Evolutionary conservation across 2,113 vertebrate species (phyloP), one percentile per base, ranked within the genome.

Genomic region (Tor tambroides): DNA sequence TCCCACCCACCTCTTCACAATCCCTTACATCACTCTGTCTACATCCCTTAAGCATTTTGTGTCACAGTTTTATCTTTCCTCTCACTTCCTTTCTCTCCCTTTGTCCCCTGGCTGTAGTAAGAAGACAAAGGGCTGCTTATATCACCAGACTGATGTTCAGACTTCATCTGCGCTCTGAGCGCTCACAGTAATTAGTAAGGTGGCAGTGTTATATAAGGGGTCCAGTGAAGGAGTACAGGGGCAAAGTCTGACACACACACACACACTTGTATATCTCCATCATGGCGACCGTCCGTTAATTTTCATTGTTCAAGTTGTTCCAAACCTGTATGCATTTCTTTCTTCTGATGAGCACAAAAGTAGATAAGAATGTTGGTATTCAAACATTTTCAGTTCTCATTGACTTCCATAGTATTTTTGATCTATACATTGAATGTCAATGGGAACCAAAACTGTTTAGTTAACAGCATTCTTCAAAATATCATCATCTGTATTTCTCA

Each of bases 111-210:
- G 77, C 84, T 86, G 63, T 84, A 71, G 49, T 82, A 21, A 26
- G 88, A 85, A 77, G 82, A 81, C 77, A 85, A 80, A 85, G 51
- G 43, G 69, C 85, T 54, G 26, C 56, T 84, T 86, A 80, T 83
- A 76, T 87, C 77, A 49, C 35, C 69, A 85, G 85, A 89, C 80
- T 85, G 85, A 87, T 89, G 88, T 49, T 80, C 77, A 82, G 76
- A 69, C 76, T 77, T 87, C 54, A 82, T 77, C 76, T 85, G 35
- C 32, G 76, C 85, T 63, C 23, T 8, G 19, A 76, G 46, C 82
- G 5, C 69, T 85, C 17, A 30, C 26, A 81, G 82, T 82, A 82
- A 89, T 87, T 86, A 87, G 85, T 77, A 80, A 87, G 82, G 77
- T 43, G 83, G 67, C 81, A 89, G 69, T 30, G 69, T 89, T 87